Evolutionary conservation across 2,888 invertebrate genomes (phyloP).

Genomic region (Pammene aurita): DNA sequence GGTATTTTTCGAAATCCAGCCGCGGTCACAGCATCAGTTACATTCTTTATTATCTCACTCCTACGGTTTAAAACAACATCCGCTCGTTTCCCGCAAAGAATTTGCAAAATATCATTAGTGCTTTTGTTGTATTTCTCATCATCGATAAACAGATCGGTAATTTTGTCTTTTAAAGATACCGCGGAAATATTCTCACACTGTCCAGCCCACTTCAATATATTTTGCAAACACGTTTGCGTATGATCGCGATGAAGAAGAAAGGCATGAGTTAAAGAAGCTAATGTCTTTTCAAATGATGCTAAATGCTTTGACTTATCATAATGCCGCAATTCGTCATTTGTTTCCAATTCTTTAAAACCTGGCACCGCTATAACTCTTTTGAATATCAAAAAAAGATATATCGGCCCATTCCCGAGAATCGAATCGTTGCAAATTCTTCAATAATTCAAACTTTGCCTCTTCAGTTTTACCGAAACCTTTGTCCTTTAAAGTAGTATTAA

Average conservation of each 20-base stretch:
- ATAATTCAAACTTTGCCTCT: conserved; percentile 8
- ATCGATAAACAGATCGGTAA: conserved; percentile 2
- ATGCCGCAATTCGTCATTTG: conserved; percentile 12
- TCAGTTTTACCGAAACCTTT: conserved; percentile 9
- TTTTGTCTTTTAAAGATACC: conserved; percentile 1
- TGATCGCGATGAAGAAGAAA: conserved; percentile 27
- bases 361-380: conserved; percentile 7
- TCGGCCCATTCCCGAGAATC: conserved; percentile 14
- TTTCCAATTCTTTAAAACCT: conserved; percentile 7
- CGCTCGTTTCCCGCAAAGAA: conserved; percentile 5
- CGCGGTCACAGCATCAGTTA: neutral
- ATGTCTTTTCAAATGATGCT: conserved; percentile 27
- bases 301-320: conserved; percentile 6
- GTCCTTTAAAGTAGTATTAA: conserved; percentile 13
- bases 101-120: conserved; percentile 17
- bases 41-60: conserved; percentile 4
- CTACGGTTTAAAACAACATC: conserved; percentile 10
- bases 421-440: conserved; percentile 15
- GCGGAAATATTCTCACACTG: conserved; percentile 11
- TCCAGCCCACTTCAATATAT: conserved; percentile 7
- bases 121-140: conserved; percentile 11
- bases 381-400: conserved; percentile 1
- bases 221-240: conserved; percentile 18
- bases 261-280: conserved; percentile 2
- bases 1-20: conserved; percentile 8